Percentiles rank a stretch among this genome's conserved stretches.
Evolutionary conservation across 1,140 invertebrate species (phyloP).

Genomic region (Dinothrombium tinctorium): DNA sequence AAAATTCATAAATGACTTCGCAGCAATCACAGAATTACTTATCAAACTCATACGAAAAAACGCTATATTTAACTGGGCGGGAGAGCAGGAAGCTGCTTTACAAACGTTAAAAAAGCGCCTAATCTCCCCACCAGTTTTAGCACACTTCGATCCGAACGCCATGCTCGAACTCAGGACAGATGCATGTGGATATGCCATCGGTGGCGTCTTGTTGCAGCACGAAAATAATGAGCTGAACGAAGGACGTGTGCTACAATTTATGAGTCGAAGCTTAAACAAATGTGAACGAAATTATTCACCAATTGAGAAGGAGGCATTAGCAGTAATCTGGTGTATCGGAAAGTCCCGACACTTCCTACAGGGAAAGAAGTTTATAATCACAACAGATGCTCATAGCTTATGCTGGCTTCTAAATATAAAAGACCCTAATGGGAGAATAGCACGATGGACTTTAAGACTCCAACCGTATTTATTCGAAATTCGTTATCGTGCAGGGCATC

Average conservation of each 20-base stretch:
- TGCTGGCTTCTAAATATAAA: constrained; percentile 22
- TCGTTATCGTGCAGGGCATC: too few species aligned
- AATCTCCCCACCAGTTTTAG: background rate
- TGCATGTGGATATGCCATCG: constrained; percentile 17
- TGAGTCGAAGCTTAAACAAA: constrained; percentile 19
- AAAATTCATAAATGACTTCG: background rate
- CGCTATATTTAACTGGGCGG: background rate
- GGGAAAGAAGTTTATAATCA: constrained; percentile 24
- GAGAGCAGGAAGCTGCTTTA: background rate
- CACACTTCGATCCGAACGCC: background rate
- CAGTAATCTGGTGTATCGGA: constrained; percentile 24
- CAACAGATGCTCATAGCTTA: constrained; percentile 27
- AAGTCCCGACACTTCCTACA: constrained; percentile 26
- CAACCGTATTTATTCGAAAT: too few species aligned
- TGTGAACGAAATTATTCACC: constrained; percentile 24
- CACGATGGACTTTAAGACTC: constrained; percentile 25
- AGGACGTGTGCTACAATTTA: constrained; percentile 19
- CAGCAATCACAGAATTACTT: background rate
- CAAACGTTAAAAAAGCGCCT: background rate
- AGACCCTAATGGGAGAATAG: constrained; percentile 21
- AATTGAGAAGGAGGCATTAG: constrained; percentile 27
- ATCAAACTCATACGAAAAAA: background rate
- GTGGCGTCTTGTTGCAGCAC: constrained; percentile 16
- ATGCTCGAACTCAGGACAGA: constrained; percentile 17
- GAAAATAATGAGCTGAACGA: background rate